Conservation (phyloP, 2,888 invertebrate genomes). For the Parnassius glacialis region DNA sequence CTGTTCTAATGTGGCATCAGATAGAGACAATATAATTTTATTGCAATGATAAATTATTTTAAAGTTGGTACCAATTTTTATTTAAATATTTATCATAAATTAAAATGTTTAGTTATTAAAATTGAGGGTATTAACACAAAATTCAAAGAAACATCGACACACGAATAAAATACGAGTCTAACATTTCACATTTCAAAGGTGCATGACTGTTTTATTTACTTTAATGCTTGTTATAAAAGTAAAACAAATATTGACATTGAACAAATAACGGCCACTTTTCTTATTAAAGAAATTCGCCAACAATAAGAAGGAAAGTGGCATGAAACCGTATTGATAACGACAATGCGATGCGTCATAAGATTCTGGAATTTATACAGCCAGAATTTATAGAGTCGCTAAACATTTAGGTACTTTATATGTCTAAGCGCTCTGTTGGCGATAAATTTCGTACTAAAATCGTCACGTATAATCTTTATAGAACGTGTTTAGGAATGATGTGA, state of each 20-base stretch:
- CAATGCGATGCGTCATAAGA: constrained; percentile 4
- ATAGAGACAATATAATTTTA: constrained; percentile 1
- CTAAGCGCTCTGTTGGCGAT: not conserved
- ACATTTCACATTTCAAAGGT: too few relatives aligned
- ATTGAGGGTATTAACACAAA: not conserved
- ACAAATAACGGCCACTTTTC: too few relatives aligned
- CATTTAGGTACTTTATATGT: not conserved
- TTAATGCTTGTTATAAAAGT: too few relatives aligned
- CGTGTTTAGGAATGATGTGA: constrained; percentile 12
- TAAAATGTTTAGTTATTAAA: not conserved
- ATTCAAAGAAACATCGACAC: too few relatives aligned
- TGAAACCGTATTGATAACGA: not conserved
- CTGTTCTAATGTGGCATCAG: not conserved
- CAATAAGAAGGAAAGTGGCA: constrained; percentile 6
- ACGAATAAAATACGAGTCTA: too few relatives aligned
- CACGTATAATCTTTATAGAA: constrained; percentile 6
- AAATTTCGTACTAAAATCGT: not conserved
- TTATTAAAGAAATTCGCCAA: not conserved
- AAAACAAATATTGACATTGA: too few relatives aligned
- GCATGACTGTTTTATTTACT: too few relatives aligned
- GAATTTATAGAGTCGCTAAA: not conserved
- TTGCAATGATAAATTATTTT: not conserved
- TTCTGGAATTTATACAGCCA: not conserved
- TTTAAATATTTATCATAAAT: not conserved
- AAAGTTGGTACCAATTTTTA: too few relatives aligned